phyloP scores from a whole-genome alignment of 2,888 invertebrate genomes.

The Pyralis farinalis region DNA sequence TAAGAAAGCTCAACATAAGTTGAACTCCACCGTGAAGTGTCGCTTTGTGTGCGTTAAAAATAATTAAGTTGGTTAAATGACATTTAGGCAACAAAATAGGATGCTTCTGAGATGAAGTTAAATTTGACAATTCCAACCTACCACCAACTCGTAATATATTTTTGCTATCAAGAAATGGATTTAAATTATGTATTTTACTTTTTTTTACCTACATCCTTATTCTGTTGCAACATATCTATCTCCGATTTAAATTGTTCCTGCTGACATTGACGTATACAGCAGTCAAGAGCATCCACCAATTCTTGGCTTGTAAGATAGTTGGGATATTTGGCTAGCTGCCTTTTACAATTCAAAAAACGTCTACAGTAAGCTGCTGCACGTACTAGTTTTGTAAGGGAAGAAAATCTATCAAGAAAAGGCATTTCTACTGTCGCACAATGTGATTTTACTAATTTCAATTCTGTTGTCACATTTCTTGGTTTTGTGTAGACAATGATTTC shows the following conservation, averaged over 20 bases:
- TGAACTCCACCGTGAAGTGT: constrained; percentile 4
- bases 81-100: constrained; percentile 14
- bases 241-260: neutral
- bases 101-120: constrained; percentile 12
- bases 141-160: constrained; percentile 9
- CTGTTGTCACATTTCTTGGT: neutral
- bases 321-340: neutral
- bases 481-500: neutral
- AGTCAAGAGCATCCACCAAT: neutral
- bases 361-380: neutral
- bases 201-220: neutral
- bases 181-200: neutral
- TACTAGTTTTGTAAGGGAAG: neutral
- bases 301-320: neutral
- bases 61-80: constrained; percentile 13
- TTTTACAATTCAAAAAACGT: neutral
- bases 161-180: neutral
- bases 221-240: neutral
- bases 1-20: constrained; percentile 16
- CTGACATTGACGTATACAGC: neutral
- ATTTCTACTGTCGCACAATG: neutral
- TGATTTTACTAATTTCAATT: neutral
- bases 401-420: neutral
- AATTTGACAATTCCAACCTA: constrained; percentile 4
- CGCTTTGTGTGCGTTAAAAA: constrained; percentile 17